Base-by-base conservation (phyloP, 2,113 vertebrate species). In the Uropsilus gracilis region DNA sequence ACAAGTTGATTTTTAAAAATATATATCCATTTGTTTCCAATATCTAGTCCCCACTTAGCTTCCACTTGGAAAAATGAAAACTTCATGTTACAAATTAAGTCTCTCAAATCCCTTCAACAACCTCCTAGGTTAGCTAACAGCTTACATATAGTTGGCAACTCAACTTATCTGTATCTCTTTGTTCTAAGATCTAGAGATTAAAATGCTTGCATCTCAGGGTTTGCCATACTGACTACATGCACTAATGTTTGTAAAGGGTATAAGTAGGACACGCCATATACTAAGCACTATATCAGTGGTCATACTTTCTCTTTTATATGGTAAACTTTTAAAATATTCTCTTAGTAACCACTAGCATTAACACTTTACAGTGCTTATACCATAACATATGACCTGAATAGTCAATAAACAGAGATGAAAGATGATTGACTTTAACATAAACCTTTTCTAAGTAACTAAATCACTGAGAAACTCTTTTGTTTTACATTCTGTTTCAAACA, bases 1-100 rank as follows among this genome's bases (percentile, higher is more conserved):
- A 86, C 2, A 69, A 37, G 3, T 14, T 91, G 14, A 46, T 24
- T 32, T 82, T 69, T 83, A 39, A 48, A 7, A 59, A 37, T 37
- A 64, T 30, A 48, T 8, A 50, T 34, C 28, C 28, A 39, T 64
- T 22, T 88, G n/a, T 77, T 32, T 30, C 32, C 3, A 93, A 3
- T 30, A 59, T 68, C 10, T 76, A n/a, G 77, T 89, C 94, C 26
- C 89, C 53, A 71, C 12, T 72, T 91, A 85, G 50, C 78, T 94
- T 86, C 5, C 20, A 34, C 32, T 57, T 92, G 26, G 53, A 26
- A 81, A 92, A 53, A 7, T 26, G 55, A 9, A 61, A 86, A 61
- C 59, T 39, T 48, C 3, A 44, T 50, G 6, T 3, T 37, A 1
- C 22, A 4, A 37, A 50, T 73, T 57, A 71, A 13, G 5, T 39